phyloP scores from a whole-genome alignment of 2,888 invertebrate species.

The Noctua fimbriata region DNA sequence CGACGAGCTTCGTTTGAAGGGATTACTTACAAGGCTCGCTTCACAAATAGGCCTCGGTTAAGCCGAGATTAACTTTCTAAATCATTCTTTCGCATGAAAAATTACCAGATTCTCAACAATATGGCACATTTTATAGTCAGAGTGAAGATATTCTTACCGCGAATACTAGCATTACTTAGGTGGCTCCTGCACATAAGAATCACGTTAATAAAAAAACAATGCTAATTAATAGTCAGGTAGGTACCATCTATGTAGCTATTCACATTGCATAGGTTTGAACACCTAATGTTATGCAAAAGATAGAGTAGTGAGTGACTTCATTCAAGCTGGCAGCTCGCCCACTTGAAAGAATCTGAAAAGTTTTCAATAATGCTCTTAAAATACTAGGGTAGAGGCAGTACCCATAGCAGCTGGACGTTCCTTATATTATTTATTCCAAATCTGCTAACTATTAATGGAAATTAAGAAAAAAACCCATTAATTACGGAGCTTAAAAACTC shows the following conservation, averaged over 20 bases:
- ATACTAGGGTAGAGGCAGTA: not conserved
- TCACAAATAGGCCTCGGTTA: constrained; percentile 43
- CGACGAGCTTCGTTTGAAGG: constrained; percentile 48
- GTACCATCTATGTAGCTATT: not conserved
- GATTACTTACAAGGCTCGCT: constrained; percentile 45
- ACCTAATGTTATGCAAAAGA: not conserved
- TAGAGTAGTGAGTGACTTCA: constrained; percentile 28
- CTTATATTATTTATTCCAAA: constrained; percentile 31
- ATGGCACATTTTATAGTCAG: not conserved
- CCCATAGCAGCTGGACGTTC: not conserved
- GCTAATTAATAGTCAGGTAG: not conserved
- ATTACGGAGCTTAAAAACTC: constrained; percentile 43
- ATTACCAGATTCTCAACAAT: not conserved
- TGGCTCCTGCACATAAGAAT: not conserved
- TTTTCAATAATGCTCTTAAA: constrained; percentile 8
- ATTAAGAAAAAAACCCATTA: constrained; percentile 45
- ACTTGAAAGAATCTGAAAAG: constrained; percentile 27
- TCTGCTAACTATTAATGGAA: constrained; percentile 30
- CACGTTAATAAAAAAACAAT: not conserved
- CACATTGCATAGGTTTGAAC: not conserved
- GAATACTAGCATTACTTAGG: not conserved
- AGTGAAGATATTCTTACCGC: not conserved
- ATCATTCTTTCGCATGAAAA: constrained; percentile 35
- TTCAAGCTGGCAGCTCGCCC: constrained; percentile 48
- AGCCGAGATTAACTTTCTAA: constrained; percentile 55